Evolutionary conservation across 1,140 invertebrate species (phyloP).

Genomic region (Mizuhopecten yessoensis): DNA sequence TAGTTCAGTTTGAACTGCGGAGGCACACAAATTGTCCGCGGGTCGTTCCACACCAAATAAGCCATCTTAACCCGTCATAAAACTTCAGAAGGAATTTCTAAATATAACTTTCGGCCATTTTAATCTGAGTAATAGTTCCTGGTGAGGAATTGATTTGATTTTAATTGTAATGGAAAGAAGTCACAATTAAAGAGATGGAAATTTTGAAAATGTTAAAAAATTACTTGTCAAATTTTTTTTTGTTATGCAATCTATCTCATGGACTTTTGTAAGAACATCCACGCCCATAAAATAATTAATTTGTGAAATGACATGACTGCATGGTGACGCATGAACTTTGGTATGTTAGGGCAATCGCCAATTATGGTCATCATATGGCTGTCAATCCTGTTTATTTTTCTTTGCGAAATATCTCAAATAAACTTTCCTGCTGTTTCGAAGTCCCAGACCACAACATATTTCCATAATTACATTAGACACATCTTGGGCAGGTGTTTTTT

Average conservation of each 20-base stretch:
- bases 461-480: not conserved
- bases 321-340: not conserved
- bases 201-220: not conserved
- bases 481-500: not conserved
- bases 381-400: too few species aligned
- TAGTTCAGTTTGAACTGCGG: not conserved
- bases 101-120: not conserved
- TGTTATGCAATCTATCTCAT: not conserved
- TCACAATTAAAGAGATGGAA: too few species aligned
- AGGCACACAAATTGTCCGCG: not conserved
- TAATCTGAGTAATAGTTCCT: not conserved
- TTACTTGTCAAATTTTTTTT: not conserved
- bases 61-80: slow-evolving; percentile 5
- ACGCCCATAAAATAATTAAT: not conserved
- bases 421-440: not conserved
- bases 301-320: not conserved
- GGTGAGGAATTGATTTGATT: not conserved
- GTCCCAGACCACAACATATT: not conserved
- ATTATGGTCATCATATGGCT: not conserved
- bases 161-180: not conserved
- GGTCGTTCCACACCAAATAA: slow-evolving; percentile 22
- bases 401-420: too few species aligned
- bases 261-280: not conserved
- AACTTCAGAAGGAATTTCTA: not conserved
- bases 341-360: not conserved